These are phyloP conservation scores for Oreortyx pictus DNA, from an alignment of 2,797 vertebrate genomes.

Conservation along the genomic window DNA sequence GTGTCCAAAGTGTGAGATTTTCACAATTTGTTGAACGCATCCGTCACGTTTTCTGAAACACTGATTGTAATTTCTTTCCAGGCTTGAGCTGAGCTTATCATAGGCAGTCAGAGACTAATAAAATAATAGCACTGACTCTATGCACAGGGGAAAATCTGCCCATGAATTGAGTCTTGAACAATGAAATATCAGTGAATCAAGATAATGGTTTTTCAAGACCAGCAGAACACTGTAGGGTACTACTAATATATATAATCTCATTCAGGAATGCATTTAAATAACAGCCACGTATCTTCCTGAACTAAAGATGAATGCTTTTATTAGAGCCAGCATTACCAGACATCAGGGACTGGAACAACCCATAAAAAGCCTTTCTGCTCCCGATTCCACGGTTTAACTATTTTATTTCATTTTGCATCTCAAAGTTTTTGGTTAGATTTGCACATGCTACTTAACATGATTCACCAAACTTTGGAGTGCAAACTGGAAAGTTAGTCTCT, in stretches of 20 bases:
- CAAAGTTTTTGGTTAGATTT: background rate
- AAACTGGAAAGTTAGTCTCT: background rate
- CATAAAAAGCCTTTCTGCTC: background rate
- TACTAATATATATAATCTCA: background rate
- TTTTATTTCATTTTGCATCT: background rate
- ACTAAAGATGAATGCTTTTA: background rate
- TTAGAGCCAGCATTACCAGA: background rate
- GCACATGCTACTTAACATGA: background rate
- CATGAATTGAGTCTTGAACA: background rate
- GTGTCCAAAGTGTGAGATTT: background rate
- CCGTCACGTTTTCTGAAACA: background rate
- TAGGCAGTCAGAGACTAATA: background rate
- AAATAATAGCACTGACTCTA: background rate
- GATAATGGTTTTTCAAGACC: background rate
- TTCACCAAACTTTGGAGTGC: background rate
- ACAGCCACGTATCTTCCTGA: background rate
- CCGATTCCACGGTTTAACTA: background rate
- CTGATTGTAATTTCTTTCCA: background rate
- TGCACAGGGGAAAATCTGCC: background rate
- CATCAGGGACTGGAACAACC: background rate
- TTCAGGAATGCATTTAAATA: background rate
- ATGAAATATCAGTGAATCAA: background rate
- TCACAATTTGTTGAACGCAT: background rate
- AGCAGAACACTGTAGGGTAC: background rate
- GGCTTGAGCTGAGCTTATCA: background rate